Conservation (phyloP, 1,140 invertebrate genomes). For the Triops longicaudatus region DNA sequence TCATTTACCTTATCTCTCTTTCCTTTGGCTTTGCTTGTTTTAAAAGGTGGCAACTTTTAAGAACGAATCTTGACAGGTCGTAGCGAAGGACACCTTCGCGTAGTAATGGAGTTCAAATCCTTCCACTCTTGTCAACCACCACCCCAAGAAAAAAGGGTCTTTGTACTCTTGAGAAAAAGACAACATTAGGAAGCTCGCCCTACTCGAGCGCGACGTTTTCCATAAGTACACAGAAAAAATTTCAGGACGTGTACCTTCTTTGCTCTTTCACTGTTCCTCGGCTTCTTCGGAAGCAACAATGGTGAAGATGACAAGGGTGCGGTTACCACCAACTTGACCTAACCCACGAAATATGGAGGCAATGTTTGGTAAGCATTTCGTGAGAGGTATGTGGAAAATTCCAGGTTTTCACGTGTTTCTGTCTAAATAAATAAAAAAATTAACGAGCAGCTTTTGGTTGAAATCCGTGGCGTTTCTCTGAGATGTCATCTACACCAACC, state of each 20-base stretch:
- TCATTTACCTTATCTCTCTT: not conserved
- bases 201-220: not conserved
- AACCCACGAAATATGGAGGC: not conserved
- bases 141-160: not conserved
- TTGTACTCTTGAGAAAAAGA: not conserved
- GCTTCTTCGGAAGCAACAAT: not conserved
- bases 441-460: not conserved
- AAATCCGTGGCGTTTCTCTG: not conserved
- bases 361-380: conserved; percentile 2
- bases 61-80: not conserved
- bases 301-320: not conserved
- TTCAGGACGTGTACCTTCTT: no score
- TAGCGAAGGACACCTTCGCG: not conserved
- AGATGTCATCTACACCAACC: not conserved
- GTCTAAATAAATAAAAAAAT: no score
- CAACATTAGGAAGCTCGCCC: not conserved
- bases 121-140: not conserved
- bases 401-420: no score
- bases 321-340: not conserved
- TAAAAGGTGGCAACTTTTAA: conserved; percentile 5
- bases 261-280: no score
- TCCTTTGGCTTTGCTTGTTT: not conserved
- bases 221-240: not conserved
- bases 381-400: not conserved
- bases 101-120: not conserved